Evolutionary conservation across 2,797 vertebrate species (phyloP).

Genomic region (Craterocephalus amniculus): DNA sequence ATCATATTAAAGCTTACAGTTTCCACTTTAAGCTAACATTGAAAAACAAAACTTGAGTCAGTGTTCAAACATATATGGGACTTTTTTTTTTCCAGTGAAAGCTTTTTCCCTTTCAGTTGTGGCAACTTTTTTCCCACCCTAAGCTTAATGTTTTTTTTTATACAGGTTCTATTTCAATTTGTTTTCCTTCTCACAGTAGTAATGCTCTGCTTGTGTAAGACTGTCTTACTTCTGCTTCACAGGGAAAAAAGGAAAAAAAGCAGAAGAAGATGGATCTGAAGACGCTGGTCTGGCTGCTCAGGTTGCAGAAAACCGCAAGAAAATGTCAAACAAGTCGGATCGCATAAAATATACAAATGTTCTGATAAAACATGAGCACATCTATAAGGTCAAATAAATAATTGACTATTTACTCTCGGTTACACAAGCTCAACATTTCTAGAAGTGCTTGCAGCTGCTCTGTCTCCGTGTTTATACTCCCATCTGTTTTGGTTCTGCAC

Average conservation of each 20-base stretch:
- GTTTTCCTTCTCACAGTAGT: too few relatives aligned
- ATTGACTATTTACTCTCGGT: not conserved
- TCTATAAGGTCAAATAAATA: not conserved
- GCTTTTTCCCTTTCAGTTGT: too few relatives aligned
- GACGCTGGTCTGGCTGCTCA: not conserved
- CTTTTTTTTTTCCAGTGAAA: too few relatives aligned
- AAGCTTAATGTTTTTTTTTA: too few relatives aligned
- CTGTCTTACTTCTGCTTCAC: not conserved
- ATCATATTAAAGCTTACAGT: not conserved
- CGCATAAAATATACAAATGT: not conserved
- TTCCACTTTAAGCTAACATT: not conserved
- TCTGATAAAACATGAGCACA: not conserved
- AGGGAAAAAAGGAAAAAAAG: too few relatives aligned
- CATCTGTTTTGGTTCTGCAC: slow-evolving; percentile 19
- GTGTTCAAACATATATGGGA: not conserved
- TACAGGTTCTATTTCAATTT: too few relatives aligned
- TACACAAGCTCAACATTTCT: not conserved
- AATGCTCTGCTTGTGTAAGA: too few relatives aligned
- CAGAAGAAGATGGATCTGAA: not conserved
- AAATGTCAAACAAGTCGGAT: not conserved
- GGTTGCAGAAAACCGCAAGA: not conserved
- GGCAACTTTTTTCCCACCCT: too few relatives aligned
- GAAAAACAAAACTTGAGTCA: not conserved
- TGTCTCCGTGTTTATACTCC: not conserved
- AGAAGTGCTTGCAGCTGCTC: not conserved